Evolutionary conservation across 2,888 invertebrate species (phyloP).

Genomic region (Herminia tarsipennalis): DNA sequence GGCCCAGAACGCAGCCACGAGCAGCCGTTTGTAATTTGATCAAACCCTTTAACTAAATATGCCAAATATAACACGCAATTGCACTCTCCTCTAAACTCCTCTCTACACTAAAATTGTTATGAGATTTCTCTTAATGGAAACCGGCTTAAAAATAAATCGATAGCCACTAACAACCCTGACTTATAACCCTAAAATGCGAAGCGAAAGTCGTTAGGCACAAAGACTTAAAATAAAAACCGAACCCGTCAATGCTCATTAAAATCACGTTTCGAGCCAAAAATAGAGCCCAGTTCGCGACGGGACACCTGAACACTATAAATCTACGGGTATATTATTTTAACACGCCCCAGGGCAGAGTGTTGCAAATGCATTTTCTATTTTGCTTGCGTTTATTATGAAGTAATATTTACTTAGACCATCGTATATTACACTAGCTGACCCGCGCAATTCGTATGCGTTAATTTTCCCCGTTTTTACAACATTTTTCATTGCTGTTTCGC

Average conservation of each 20-base stretch:
- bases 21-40: too few relatives aligned
- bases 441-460: too few relatives aligned
- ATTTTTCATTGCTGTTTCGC: too few relatives aligned
- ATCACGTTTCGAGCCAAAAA: constrained; percentile 52
- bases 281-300: constrained; percentile 43
- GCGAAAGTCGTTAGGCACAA: constrained; percentile 17
- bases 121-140: too few relatives aligned
- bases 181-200: constrained; percentile 9
- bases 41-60: too few relatives aligned
- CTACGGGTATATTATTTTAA: constrained; percentile 48
- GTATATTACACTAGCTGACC: too few relatives aligned
- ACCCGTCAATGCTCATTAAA: constrained; percentile 55
- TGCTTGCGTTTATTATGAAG: constrained; percentile 2
- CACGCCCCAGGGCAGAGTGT: constrained; percentile 32
- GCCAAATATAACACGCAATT: too few relatives aligned
- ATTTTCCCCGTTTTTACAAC: too few relatives aligned
- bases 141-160: constrained; percentile 13
- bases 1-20: too few relatives aligned
- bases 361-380: constrained; percentile 37
- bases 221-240: constrained; percentile 40
- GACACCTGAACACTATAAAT: constrained; percentile 63
- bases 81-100: too few relatives aligned
- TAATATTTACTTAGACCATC: too few relatives aligned
- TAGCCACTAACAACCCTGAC: constrained; percentile 20
- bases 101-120: too few relatives aligned